Evolutionary conservation across 2,113 vertebrate species (phyloP).

Genomic region (Daubentonia madagascariensis): DNA sequence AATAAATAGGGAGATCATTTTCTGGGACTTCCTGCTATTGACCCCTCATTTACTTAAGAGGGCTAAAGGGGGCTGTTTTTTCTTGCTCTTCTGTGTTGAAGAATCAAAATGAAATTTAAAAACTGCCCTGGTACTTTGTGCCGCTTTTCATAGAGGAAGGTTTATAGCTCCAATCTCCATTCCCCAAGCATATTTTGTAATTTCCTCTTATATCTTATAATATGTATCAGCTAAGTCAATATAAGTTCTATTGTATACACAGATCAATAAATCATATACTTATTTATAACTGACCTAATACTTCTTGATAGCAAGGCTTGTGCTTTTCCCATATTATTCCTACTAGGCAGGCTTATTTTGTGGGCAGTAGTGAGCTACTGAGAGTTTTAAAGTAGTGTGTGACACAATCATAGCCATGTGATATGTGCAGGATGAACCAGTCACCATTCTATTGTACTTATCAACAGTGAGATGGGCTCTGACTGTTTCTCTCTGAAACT

Average conservation of each 20-base stretch:
- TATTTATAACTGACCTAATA: not conserved
- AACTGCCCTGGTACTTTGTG: not conserved
- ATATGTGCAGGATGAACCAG: not conserved
- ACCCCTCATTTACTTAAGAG: not conserved
- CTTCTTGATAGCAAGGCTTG: not conserved
- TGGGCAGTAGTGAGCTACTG: not conserved
- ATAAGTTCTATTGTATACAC: not conserved
- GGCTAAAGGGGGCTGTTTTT: not conserved
- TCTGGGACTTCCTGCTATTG: not conserved
- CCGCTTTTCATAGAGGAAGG: not conserved
- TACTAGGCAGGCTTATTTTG: not conserved
- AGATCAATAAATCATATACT: not conserved
- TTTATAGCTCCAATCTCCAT: not conserved
- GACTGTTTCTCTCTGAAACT: not conserved
- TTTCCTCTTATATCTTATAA: not conserved
- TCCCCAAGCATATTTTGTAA: not conserved
- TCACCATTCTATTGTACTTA: not conserved
- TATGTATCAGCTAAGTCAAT: not conserved
- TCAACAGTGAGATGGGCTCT: not conserved
- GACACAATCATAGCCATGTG: not conserved
- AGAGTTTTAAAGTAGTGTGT: not conserved
- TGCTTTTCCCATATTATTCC: not conserved
- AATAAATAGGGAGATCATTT: not conserved
- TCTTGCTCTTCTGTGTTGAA: not conserved
- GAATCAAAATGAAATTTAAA: conserved; percentile 9